A percentile compares a stretch with the other conserved stretches of the same genome.
Conservation (phyloP, 2,113 vertebrate species). For the Geothlypis trichas region DNA sequence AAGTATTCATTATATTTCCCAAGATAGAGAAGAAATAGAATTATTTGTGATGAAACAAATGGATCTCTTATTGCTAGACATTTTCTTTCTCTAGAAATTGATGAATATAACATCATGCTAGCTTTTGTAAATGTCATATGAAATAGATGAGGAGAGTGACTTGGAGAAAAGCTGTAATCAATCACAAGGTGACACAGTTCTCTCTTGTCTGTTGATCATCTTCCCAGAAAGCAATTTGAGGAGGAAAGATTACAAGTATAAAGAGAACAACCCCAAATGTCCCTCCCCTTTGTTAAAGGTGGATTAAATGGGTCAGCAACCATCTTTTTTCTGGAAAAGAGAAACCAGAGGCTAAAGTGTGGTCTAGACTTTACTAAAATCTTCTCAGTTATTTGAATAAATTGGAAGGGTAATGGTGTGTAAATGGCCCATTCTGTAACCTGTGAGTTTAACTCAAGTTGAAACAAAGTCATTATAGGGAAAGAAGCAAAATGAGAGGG, state of each 20-base stretch:
- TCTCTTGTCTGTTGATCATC: constrained; percentile 37
- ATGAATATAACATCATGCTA: constrained; percentile 61
- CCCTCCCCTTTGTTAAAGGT: neutral
- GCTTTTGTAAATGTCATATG: constrained; percentile 56
- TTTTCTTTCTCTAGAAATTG: constrained; percentile 35
- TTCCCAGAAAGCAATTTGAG: constrained; percentile 28
- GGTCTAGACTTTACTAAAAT: neutral
- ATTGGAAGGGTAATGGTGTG: neutral
- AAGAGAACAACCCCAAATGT: neutral
- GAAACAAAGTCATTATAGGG: neutral
- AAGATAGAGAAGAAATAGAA: constrained; percentile 12
- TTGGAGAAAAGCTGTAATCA: constrained; percentile 58
- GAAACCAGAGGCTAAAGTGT: neutral
- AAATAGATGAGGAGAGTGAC: constrained; percentile 58
- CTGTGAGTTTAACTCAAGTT: neutral
- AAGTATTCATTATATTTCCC: constrained; percentile 31
- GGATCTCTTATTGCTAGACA: neutral
- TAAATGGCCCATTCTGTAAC: neutral
- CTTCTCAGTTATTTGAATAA: neutral
- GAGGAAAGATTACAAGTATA: neutral
- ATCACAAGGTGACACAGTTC: constrained; percentile 25
- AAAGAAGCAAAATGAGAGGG: neutral
- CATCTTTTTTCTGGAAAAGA: neutral
- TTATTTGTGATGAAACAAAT: constrained; percentile 43
- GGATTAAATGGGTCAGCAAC: neutral